Percentiles rank a stretch among this genome's conserved stretches.
phyloP scores from a whole-genome alignment of 1,140 invertebrate species.

The Lethrus apterus region DNA sequence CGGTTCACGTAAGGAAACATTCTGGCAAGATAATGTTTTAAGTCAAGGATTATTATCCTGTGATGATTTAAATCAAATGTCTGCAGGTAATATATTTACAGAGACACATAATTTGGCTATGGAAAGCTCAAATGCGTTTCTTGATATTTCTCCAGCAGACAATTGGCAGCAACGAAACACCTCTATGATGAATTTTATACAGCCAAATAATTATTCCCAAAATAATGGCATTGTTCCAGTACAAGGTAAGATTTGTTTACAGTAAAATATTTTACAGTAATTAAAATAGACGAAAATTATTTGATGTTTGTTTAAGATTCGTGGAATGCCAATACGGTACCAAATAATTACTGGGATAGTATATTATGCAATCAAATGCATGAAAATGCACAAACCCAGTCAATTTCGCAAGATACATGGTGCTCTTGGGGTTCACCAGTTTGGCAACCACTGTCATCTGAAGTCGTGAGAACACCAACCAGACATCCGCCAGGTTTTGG shows the following conservation, averaged over 20 bases:
- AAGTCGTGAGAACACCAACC: constrained; percentile 25
- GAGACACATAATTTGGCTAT: constrained; percentile 8
- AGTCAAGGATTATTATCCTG: constrained; percentile 1
- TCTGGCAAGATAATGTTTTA: constrained; percentile 17
- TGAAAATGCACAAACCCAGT: constrained; percentile 26
- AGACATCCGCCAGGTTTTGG: constrained; percentile 38
- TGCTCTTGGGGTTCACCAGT: constrained; percentile 38
- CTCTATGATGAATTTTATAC: constrained; percentile 11
- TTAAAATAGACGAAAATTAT: background rate
- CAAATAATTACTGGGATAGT: constrained; percentile 9
- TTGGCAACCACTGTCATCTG: constrained; percentile 33
- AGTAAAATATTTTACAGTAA: background rate
- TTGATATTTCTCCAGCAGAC: constrained; percentile 16
- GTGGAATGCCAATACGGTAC: constrained; percentile 15
- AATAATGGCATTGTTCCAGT: background rate
- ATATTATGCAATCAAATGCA: constrained; percentile 4
- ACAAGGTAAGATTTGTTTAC: constrained; percentile 3
- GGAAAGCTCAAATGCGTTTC: constrained; percentile 15
- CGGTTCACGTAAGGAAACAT: constrained; percentile 32
- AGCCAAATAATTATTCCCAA: constrained; percentile 11
- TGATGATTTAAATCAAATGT: constrained; percentile 10
- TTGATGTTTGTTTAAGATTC: constrained; percentile 20
- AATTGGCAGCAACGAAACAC: constrained; percentile 15
- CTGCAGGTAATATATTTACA: background rate
- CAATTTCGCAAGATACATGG: constrained; percentile 17